Percentiles rank a stretch among this genome's conserved stretches.
Conservation (phyloP, 1,140 invertebrate genomes). For the Aphaenogaster floridana region DNA sequence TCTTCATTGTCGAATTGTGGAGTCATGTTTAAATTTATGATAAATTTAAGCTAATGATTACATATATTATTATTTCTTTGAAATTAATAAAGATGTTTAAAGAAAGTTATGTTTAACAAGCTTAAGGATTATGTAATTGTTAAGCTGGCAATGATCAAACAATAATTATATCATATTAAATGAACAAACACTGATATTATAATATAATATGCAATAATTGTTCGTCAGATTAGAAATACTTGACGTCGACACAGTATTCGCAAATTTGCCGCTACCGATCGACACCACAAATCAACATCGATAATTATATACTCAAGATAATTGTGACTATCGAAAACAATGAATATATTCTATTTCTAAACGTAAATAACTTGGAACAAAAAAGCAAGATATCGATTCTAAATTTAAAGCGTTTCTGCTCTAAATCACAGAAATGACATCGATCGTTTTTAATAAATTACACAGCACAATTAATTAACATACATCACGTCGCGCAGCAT, state of each 20-base stretch:
- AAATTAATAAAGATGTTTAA: not conserved
- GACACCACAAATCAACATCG: not conserved
- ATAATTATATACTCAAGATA: not conserved
- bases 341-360: not conserved
- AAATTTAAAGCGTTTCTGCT: not conserved
- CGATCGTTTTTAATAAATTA: not conserved
- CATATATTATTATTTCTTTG: not conserved
- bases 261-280: not conserved
- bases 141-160: not conserved
- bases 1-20: not conserved
- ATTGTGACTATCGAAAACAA: not conserved
- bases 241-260: no score
- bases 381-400: not conserved
- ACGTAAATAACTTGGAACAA: not conserved
- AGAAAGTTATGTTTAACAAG: not conserved
- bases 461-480: conserved; percentile 26
- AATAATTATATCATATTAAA: not conserved
- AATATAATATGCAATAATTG: not conserved
- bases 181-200: not conserved
- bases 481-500: conserved; percentile 10
- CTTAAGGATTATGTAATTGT: not conserved
- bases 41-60: not conserved
- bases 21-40: not conserved
- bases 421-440: not conserved
- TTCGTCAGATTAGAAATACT: no score